A percentile compares a stretch with the other conserved stretches of the same genome.
These are phyloP conservation scores for Pteria penguin DNA, from an alignment of 2,888 invertebrate species.

Conservation along the genomic window DNA sequence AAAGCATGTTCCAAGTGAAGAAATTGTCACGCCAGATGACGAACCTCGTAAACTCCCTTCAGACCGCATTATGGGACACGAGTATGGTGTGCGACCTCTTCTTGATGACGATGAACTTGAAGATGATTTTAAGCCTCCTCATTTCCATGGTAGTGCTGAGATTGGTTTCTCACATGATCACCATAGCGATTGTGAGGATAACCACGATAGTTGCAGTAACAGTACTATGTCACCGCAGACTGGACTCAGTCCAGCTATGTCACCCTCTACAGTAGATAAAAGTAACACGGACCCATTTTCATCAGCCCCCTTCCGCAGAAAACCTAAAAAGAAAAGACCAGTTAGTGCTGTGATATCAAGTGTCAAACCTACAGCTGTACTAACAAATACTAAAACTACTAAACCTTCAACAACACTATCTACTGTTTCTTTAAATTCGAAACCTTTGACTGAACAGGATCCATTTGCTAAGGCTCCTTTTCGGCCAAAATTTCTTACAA, in stretches of 20 bases:
- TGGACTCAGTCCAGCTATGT: slow-evolving; percentile 44
- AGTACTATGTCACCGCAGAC: slow-evolving; percentile 37
- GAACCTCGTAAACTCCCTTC: slow-evolving; percentile 24
- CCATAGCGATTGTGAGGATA: slow-evolving; percentile 27
- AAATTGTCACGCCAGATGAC: slow-evolving; percentile 39
- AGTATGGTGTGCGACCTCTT: slow-evolving; percentile 88
- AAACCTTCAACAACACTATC: too few relatives aligned
- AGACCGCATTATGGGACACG: slow-evolving; percentile 85
- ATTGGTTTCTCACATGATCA: slow-evolving; percentile 34
- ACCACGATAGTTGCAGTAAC: slow-evolving; percentile 29
- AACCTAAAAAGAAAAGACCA: slow-evolving; percentile 57
- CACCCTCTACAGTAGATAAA: slow-evolving; percentile 50
- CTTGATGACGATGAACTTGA: slow-evolving; percentile 88
- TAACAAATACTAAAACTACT: slow-evolving; percentile 46
- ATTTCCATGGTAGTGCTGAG: slow-evolving; percentile 40
- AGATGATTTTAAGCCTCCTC: slow-evolving; percentile 63
- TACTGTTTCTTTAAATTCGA: slow-evolving; percentile 25
- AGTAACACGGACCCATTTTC: slow-evolving; percentile 72
- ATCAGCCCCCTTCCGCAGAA: slow-evolving; percentile 76
- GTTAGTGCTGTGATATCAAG: slow-evolving; percentile 38
- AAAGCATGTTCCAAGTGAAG: slow-evolving; percentile 38
- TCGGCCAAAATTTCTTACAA: slow-evolving; percentile 46
- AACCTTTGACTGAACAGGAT: slow-evolving; percentile 40
- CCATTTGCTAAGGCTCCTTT: slow-evolving; percentile 53
- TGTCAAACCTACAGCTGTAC: too few relatives aligned